Evolutionary conservation across 2,888 invertebrate species (phyloP).

Genomic region (Agriopis marginaria): DNA sequence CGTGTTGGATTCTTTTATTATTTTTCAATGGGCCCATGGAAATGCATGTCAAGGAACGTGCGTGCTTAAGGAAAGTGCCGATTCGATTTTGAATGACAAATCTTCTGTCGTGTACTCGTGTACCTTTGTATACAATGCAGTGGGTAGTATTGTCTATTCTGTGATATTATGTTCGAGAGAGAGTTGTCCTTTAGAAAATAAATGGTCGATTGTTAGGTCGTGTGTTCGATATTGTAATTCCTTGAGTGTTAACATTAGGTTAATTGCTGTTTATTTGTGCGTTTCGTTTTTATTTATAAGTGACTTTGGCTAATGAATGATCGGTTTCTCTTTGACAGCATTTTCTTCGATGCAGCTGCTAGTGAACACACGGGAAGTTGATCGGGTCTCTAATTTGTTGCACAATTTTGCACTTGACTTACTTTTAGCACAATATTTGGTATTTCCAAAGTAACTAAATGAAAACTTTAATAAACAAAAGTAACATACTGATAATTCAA

Average conservation of each 20-base stretch:
- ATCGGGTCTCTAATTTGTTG: too few species aligned
- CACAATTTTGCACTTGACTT: too few species aligned
- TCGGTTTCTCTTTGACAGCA: slow-evolving; percentile 1
- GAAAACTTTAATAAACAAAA: too few species aligned
- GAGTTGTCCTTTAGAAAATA: slow-evolving; percentile 37
- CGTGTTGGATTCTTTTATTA: slow-evolving; percentile 59
- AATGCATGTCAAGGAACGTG: slow-evolving; percentile 71
- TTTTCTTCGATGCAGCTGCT: too few species aligned
- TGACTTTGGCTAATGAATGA: slow-evolving; percentile 3
- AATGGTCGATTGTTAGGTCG: slow-evolving; percentile 15
- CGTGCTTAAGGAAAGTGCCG: slow-evolving; percentile 47
- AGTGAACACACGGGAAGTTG: too few species aligned
- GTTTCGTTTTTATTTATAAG: slow-evolving; percentile 5
- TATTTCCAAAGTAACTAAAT: too few species aligned
- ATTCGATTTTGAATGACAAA: slow-evolving; percentile 23
- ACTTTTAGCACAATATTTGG: too few species aligned
- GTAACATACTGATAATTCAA: too few species aligned
- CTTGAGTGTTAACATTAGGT: slow-evolving; percentile 15
- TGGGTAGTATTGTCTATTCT: not conserved
- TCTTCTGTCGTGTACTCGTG: not conserved
- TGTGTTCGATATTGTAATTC: slow-evolving; percentile 28
- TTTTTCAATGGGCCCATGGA: slow-evolving; percentile 43
- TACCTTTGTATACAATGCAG: slow-evolving; percentile 5
- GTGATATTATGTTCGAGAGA: slow-evolving; percentile 30
- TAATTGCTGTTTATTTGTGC: slow-evolving; percentile 12